Base-by-base conservation (phyloP, 2,113 vertebrate genomes). In the Phainopepla nitens region DNA sequence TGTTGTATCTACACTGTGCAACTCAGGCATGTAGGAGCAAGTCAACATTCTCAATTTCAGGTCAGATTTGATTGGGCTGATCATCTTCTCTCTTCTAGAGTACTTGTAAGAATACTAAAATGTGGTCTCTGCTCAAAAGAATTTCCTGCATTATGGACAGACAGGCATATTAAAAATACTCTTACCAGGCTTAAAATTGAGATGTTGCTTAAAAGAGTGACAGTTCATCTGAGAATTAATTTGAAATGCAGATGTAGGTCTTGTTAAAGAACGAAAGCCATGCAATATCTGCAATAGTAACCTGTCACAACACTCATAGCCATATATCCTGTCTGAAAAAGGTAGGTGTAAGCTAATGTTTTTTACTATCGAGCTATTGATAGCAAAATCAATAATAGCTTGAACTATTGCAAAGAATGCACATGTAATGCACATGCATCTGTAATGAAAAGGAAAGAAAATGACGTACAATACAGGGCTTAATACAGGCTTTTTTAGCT, bases 101-200 rank as follows among this genome's bases (percentile, higher is more conserved):
- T 95, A 64, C 22, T 81, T 88, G 39, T 77, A 87, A 72, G 80
- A 94, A 50, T 71, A 49, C 60, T 83, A 62, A 95, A 84, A 79
- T 28, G 53, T 14, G 54, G 75, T 92, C 64, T 96, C 84, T 54
- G 68, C 95, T 95, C 69, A 89, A 86, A 96, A 97, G 93, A 90
- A 88, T 98, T 98, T 97, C 95, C 92, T 97, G 96, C 20, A n/a
- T 97, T 90, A 61, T 69, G 61, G 65, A 61, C 66, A 93, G 89
- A 76, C 39, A 61, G 36, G 33, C 60, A 80, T 91, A 68, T 89
- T 95, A 58, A 94, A 97, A 89, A 61, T 82, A 71, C 28, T 96
- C 61, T 77, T 90, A 23, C 56, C 35, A 21, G 29, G 54, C 60
- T 93, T 91, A 93, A 47, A 95, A 93, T 68, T 78, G 94, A 93